Conservation (phyloP, 2,888 invertebrate genomes). For the Cistogaster globosa region DNA sequence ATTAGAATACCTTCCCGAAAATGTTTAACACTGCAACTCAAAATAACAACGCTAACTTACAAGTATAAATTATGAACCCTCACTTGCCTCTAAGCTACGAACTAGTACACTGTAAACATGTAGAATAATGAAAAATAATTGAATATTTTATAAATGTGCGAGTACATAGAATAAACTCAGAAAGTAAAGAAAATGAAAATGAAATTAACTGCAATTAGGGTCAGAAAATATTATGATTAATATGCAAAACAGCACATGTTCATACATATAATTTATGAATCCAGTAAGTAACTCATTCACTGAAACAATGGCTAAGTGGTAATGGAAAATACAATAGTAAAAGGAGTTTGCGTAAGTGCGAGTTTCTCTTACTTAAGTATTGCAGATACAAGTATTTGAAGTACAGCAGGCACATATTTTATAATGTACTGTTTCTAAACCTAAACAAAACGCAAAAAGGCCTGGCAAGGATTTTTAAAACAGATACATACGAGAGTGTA, state of each 20-base stretch:
- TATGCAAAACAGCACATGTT: constrained; percentile 72
- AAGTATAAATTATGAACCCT: constrained; percentile 62
- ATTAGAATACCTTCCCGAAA: constrained; percentile 7
- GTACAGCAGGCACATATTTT: constrained; percentile 1
- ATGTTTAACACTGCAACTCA: neutral
- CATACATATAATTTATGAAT: constrained; percentile 68
- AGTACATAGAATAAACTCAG: constrained; percentile 15
- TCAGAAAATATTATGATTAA: constrained; percentile 72
- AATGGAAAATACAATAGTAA: constrained; percentile 14
- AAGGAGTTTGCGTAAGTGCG: constrained; percentile 28
- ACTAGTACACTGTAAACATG: constrained; percentile 50
- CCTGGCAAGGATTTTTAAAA: constrained; percentile 41
- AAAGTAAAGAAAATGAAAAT: constrained; percentile 57
- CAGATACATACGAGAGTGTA: neutral
- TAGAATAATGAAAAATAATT: constrained; percentile 66
- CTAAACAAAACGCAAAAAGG: constrained; percentile 51
- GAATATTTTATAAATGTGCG: constrained; percentile 61
- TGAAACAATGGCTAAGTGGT: neutral
- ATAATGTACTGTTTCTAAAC: constrained; percentile 29
- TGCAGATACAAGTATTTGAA: constrained; percentile 18
- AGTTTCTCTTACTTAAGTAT: constrained; percentile 40
- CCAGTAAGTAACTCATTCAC: constrained; percentile 27
- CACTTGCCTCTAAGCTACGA: constrained; percentile 38
- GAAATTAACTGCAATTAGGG: constrained; percentile 72
- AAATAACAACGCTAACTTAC: constrained; percentile 14